A percentile compares a stretch with the other conserved stretches of the same genome.
Evolutionary conservation across 2,888 invertebrate species (phyloP).

Genomic region (Camponotus fellah): DNA sequence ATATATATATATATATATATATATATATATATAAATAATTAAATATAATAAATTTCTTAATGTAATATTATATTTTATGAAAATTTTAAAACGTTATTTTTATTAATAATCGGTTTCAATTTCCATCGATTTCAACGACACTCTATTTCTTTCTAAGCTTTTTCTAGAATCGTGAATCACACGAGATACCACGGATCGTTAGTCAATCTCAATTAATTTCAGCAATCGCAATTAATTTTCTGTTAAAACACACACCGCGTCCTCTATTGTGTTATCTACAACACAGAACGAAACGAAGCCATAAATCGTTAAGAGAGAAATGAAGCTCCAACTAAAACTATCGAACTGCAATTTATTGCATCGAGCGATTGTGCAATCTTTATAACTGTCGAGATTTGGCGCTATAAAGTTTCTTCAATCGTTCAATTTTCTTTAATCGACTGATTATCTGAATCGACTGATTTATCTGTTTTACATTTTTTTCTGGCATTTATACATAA

Average conservation of each 20-base stretch:
- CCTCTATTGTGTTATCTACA: slow-evolving; percentile 35
- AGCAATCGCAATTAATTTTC: slow-evolving; percentile 32
- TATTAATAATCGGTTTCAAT: neutral
- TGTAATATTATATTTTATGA: neutral
- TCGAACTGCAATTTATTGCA: slow-evolving; percentile 58
- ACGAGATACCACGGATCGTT: slow-evolving; percentile 8
- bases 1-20: neutral
- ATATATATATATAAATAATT: neutral
- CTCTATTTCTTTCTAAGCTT: neutral
- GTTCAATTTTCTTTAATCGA: slow-evolving; percentile 25
- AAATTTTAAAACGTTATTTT: neutral
- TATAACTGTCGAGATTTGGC: slow-evolving; percentile 32
- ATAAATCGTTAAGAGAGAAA: slow-evolving; percentile 58
- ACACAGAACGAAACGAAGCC: slow-evolving; percentile 21
- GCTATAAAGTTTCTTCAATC: neutral
- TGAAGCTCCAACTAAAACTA: slow-evolving; percentile 48
- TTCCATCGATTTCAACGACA: neutral
- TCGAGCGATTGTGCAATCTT: slow-evolving; percentile 51
- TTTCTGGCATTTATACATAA: neutral
- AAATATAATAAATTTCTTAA: neutral
- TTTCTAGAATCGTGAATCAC: slow-evolving; percentile 14
- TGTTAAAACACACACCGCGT: slow-evolving; percentile 34
- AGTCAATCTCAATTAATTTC: slow-evolving; percentile 46
- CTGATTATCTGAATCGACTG: neutral
- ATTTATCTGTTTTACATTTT: neutral